phyloP scores from a whole-genome alignment of 2,888 invertebrate species.

The Cyclophora punctaria region DNA sequence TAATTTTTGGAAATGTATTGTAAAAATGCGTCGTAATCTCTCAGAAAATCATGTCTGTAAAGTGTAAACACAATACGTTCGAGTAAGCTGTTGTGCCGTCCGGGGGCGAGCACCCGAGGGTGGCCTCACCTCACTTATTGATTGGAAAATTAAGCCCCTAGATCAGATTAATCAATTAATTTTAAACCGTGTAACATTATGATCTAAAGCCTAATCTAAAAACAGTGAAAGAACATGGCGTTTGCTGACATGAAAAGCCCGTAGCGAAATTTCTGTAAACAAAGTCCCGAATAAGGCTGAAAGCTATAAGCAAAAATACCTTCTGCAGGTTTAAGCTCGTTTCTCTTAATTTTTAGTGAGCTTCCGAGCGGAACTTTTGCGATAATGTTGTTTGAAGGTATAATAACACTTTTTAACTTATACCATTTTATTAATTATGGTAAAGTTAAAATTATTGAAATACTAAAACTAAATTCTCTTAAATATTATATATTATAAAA shows the following conservation, averaged over 20 bases:
- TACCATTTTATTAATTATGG: too few species aligned
- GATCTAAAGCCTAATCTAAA: too few species aligned
- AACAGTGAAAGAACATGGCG: not conserved
- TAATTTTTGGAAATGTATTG: too few species aligned
- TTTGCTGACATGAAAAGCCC: conserved; percentile 1
- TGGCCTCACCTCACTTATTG: not conserved
- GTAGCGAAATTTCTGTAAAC: conserved; percentile 8
- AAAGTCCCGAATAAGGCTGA: conserved; percentile 11
- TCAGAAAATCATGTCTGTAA: too few species aligned
- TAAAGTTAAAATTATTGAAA: too few species aligned
- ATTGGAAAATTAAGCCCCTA: not conserved
- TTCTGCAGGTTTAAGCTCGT: conserved; percentile 8
- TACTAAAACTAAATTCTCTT: too few species aligned
- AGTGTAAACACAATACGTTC: too few species aligned
- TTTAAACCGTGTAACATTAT: too few species aligned
- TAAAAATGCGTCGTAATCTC: too few species aligned
- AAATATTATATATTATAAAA: too few species aligned
- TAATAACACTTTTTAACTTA: conserved; percentile 9
- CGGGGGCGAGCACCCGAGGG: not conserved
- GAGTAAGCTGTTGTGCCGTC: too few species aligned
- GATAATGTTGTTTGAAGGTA: conserved; percentile 4
- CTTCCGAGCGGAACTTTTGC: not conserved
- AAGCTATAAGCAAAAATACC: conserved; percentile 7
- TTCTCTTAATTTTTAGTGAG: conserved; percentile 7
- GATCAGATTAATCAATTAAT: too few species aligned